Evolutionary conservation across 2,888 invertebrate species (phyloP), one percentile per base, ranked within the genome.

Genomic region (Lepetodrilus schrolli): DNA sequence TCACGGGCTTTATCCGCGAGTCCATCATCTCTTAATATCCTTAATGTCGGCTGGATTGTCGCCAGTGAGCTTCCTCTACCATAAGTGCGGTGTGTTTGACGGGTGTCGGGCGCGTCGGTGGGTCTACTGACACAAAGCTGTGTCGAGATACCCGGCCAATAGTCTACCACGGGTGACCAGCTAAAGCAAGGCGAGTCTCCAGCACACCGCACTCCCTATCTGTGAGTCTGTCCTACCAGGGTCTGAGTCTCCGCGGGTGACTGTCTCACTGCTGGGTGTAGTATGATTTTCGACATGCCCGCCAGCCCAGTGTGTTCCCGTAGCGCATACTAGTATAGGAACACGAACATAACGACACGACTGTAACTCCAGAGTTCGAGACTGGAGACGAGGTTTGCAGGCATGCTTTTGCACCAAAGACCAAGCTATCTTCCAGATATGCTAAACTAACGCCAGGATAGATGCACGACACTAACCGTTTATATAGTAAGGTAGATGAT

Each of bases 81-180:
- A 17, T 43, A 43, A 17, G 26, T 58, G 13, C 34, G 30, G 58
- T 58, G 26, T 58, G 58, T 58, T 58, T 58, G 58, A 17, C 26
- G 58, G 17, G 13, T 13, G 17, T 8, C 34, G 7, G 8, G 10
- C 26, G 58, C 58, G 58, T 58, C 58, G 8, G 10, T n/a, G 34
- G 58, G 58, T 58, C 58, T 58, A 30, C 30, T 21, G 34, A 34
- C 58, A 58, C 58, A 58, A 58, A 26, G 58, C 13, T 17, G 30
- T 23, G 58, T 3, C 23, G 58, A 58, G 58, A 13, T 30, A 30
- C 13, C 13, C 4, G 58, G 30, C 58, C 58, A 58, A 34, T 30
- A 7, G 58, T 30, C 30, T 30, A 26, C 13, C 17, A 34, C 30
- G 17, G 58, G 58, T 23, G 58, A 30, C 26, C 26, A 30, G 58